Conservation (phyloP, 2,888 invertebrate genomes). For the Ophraella communa region DNA sequence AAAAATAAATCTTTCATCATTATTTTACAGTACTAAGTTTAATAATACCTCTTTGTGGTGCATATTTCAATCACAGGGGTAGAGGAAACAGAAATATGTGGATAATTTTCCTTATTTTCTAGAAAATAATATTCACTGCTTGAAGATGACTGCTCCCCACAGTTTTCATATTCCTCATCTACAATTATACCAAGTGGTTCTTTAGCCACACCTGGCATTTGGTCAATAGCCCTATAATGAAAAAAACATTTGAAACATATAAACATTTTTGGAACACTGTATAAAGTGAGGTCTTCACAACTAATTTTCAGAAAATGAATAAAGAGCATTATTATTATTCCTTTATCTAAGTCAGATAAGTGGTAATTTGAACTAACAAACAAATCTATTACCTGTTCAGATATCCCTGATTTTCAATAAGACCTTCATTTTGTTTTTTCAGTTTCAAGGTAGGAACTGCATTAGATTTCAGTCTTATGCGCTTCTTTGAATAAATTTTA, state of each 20-base stretch:
- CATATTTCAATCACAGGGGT: constrained; percentile 6
- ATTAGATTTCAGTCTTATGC: background rate
- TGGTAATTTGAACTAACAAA: background rate
- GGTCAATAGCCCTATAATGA: background rate
- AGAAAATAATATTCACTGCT: constrained; percentile 7
- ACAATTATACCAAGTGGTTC: background rate
- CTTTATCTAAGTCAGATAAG: background rate
- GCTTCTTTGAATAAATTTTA: background rate
- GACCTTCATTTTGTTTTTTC: background rate
- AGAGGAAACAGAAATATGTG: constrained; percentile 1
- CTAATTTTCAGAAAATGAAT: background rate
- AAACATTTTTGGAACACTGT: background rate
- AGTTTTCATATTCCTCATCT: background rate
- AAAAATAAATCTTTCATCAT: constrained; percentile 2
- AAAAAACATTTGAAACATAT: background rate
- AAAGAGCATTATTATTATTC: background rate
- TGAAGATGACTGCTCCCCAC: constrained; percentile 4
- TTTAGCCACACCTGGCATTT: constrained; percentile 1
- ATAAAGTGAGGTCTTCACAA: background rate
- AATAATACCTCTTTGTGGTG: constrained; percentile 5
- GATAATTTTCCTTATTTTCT: constrained; percentile 5
- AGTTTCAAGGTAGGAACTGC: constrained; percentile 1
- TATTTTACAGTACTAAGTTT: background rate
- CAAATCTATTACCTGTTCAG: constrained; percentile 3
- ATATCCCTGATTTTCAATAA: background rate